A percentile compares a stretch with the other conserved stretches of the same genome.
Conservation (phyloP, 2,888 invertebrate genomes). For the Alcis repandata region DNA sequence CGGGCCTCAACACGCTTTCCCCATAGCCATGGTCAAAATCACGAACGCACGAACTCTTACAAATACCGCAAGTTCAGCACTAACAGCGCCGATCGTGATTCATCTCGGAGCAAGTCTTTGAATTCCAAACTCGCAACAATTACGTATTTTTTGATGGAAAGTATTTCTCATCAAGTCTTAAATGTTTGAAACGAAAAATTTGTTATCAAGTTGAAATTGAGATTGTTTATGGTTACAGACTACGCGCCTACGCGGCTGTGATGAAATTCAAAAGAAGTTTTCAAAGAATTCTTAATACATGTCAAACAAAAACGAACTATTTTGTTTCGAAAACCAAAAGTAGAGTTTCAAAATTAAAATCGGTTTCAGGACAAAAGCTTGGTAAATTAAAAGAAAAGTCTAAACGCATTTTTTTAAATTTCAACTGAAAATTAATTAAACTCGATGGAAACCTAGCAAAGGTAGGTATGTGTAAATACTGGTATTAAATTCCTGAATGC, state of each 20-base stretch:
- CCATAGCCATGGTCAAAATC: slow-evolving; percentile 18
- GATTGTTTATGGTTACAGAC: slow-evolving; percentile 35
- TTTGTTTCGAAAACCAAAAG: background rate
- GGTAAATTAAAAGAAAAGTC: too few relatives aligned
- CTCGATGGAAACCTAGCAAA: slow-evolving; percentile 6
- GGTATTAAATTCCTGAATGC: background rate
- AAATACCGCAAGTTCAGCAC: slow-evolving; percentile 4
- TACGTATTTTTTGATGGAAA: slow-evolving; percentile 23
- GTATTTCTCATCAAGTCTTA: slow-evolving; percentile 17
- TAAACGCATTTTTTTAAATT: too few relatives aligned
- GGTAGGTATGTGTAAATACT: background rate
- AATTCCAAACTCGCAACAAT: slow-evolving; percentile 8
- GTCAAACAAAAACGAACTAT: slow-evolving; percentile 1
- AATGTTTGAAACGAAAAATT: slow-evolving; percentile 20
- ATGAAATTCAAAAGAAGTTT: slow-evolving; percentile 25
- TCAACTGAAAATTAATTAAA: background rate
- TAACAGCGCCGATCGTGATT: slow-evolving; percentile 23
- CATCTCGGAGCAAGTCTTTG: slow-evolving; percentile 14
- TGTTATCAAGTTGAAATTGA: slow-evolving; percentile 25
- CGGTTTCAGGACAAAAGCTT: too few relatives aligned
- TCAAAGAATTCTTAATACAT: slow-evolving; percentile 3
- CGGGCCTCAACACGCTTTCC: slow-evolving; percentile 24
- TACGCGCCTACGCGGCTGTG: slow-evolving; percentile 38
- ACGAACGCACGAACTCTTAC: slow-evolving; percentile 31
- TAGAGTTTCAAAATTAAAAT: background rate